Evolutionary conservation across 2,113 vertebrate species (phyloP).

Genomic region (Thamnaconus septentrionalis): DNA sequence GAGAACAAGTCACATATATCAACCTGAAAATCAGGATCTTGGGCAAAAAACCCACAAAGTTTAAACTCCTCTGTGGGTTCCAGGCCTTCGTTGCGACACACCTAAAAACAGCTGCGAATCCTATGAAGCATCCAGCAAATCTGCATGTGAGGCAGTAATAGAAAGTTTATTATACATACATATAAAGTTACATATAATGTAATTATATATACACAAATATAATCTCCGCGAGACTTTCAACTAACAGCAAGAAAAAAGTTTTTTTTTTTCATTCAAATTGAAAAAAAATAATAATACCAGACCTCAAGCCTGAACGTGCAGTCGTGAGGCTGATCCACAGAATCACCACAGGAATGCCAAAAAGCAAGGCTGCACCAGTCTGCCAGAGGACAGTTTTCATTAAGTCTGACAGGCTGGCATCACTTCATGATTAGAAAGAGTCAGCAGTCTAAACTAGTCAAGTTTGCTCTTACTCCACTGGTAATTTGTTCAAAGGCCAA

Average conservation of each 20-base stretch:
- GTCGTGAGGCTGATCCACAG: conserved; percentile 42
- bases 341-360: conserved; percentile 45
- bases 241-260: conserved; percentile 12
- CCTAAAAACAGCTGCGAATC: background rate
- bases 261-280: conserved; percentile 15
- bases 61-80: too few relatives aligned
- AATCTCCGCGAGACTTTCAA: conserved; percentile 24
- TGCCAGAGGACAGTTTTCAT: conserved; percentile 8
- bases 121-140: background rate
- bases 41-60: background rate
- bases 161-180: conserved; percentile 52
- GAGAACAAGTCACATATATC: conserved; percentile 10
- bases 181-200: conserved; percentile 53
- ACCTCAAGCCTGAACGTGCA: conserved; percentile 28
- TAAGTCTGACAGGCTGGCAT: background rate
- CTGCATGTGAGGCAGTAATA: conserved; percentile 15
- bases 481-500: too few relatives aligned
- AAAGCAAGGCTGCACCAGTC: conserved; percentile 10
- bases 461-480: too few relatives aligned
- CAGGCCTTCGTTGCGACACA: background rate
- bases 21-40: conserved; percentile 20
- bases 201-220: conserved; percentile 57
- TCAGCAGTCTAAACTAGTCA: too few relatives aligned
- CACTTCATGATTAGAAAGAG: background rate
- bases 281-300: conserved; percentile 28